phyloP scores from a whole-genome alignment of 2,888 invertebrate genomes.

The Brachycybe producta region DNA sequence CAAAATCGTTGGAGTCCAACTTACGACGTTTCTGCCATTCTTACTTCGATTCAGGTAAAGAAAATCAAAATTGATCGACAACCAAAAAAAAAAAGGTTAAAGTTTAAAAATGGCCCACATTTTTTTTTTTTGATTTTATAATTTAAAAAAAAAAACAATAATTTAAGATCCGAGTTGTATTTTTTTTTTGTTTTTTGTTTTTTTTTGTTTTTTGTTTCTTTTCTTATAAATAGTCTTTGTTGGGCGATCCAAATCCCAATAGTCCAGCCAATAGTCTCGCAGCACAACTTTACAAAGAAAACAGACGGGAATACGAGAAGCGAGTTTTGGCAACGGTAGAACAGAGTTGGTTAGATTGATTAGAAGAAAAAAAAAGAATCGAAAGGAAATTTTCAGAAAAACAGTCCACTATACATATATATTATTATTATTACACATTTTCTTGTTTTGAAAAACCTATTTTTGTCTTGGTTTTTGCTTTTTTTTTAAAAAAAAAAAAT shows the following conservation, averaged over 20 bases:
- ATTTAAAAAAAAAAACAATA: no score
- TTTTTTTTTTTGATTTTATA: no score
- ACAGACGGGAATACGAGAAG: slow-evolving; percentile 97
- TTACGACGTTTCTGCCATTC: slow-evolving; percentile 98
- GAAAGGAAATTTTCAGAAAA: neutral
- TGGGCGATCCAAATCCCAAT: slow-evolving; percentile 99
- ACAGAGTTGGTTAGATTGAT: slow-evolving; percentile 94
- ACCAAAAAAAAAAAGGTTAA: no score
- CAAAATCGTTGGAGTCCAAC: slow-evolving; percentile 99
- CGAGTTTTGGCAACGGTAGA: slow-evolving; percentile 98
- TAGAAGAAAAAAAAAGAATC: no score
- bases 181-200: no score
- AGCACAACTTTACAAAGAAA: slow-evolving; percentile 98
- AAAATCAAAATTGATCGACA: neutral
- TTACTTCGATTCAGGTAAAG: slow-evolving; percentile 96
- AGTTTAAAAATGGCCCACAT: no score
- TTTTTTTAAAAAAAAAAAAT: no score
- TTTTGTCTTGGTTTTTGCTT: no score
- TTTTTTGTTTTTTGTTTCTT: slow-evolving; percentile 12
- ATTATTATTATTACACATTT: no score
- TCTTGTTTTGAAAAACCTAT: no score
- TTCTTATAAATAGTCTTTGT: slow-evolving; percentile 81
- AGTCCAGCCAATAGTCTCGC: slow-evolving; percentile 99
- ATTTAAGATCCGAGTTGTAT: no score
- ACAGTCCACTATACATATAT: neutral